Evolutionary conservation across 2,797 vertebrate species (phyloP).

Genomic region (Allobates femoralis): DNA sequence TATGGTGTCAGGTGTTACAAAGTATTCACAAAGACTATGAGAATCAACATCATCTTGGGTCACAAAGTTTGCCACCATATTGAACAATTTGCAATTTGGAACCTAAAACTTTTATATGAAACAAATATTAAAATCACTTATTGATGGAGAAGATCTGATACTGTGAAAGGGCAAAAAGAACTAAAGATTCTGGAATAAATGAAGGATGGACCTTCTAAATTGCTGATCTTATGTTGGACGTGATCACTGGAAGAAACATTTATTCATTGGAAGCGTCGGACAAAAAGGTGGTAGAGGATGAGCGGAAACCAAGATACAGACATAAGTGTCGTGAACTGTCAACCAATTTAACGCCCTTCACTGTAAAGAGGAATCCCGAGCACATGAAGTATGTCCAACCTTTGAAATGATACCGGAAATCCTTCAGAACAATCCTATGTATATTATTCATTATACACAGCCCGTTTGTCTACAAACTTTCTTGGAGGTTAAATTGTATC

Average conservation of each 20-base stretch:
- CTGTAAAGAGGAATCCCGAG: neutral
- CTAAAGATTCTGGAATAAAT: neutral
- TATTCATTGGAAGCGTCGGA: neutral
- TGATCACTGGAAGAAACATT: neutral
- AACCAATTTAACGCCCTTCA: neutral
- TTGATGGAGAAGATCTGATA: neutral
- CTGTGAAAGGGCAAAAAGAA: neutral
- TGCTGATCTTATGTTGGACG: neutral
- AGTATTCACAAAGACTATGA: neutral
- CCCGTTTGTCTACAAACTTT: neutral
- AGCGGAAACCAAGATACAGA: neutral
- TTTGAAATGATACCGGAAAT: neutral
- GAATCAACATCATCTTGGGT: neutral
- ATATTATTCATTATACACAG: neutral
- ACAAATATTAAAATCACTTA: neutral
- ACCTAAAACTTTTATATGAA: neutral
- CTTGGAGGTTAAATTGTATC: neutral
- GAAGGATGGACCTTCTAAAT: neutral
- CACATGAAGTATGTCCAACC: neutral
- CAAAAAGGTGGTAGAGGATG: neutral
- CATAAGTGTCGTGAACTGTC: neutral
- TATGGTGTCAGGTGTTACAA: neutral
- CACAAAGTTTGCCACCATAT: neutral
- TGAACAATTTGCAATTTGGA: neutral
- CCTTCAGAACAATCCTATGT: neutral